phyloP scores from a whole-genome alignment of 2,797 vertebrate genomes.

The Sarcophilus harrisii region DNA sequence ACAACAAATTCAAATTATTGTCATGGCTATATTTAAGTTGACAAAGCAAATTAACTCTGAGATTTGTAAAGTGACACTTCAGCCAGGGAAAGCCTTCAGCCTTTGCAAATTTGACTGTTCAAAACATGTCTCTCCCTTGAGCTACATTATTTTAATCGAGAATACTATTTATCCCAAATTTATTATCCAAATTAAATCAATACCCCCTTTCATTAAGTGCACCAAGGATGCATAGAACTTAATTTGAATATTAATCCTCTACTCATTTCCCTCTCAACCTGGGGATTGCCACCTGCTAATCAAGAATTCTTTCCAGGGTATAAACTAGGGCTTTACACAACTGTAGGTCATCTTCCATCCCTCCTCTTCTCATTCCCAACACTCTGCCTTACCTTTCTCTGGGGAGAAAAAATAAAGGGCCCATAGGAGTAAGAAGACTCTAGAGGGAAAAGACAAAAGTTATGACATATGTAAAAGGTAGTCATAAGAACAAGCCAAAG shows the following conservation, averaged over 20 bases:
- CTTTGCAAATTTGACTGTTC: constrained; percentile 27
- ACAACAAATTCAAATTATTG: constrained; percentile 63
- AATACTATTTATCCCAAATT: constrained; percentile 41
- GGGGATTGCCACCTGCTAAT: constrained; percentile 11
- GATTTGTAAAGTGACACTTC: neutral
- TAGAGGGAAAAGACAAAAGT: neutral
- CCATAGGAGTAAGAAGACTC: neutral
- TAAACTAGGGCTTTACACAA: constrained; percentile 25
- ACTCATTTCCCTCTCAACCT: constrained; percentile 21
- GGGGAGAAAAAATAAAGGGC: neutral
- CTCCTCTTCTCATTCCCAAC: neutral
- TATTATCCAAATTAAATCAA: constrained; percentile 63
- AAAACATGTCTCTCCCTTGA: constrained; percentile 8
- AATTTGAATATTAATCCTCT: constrained; percentile 30
- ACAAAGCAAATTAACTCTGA: constrained; percentile 43
- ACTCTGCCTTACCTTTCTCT: neutral
- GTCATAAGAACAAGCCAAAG: neutral
- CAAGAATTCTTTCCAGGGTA: constrained; percentile 26
- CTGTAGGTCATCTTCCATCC: neutral
- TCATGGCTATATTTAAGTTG: neutral
- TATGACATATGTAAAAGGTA: neutral
- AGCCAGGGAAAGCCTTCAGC: neutral
- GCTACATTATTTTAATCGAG: constrained; percentile 37
- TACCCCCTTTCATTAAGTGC: constrained; percentile 44
- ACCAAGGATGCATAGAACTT: neutral